phyloP scores from a whole-genome alignment of 2,113 vertebrate genomes.

The Sinosuthora webbiana region DNA sequence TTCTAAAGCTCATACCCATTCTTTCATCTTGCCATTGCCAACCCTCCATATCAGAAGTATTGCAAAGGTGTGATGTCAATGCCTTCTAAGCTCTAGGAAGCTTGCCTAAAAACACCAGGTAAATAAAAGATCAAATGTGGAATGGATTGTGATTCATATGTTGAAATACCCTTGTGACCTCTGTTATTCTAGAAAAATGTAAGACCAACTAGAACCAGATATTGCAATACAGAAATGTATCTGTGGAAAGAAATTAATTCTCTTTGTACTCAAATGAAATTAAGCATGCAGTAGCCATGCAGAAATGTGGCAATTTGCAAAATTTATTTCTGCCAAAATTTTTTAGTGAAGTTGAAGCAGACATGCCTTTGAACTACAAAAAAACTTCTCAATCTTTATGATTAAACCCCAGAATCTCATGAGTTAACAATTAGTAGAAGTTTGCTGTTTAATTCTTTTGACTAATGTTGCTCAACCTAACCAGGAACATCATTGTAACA shows the following conservation, averaged over 20 bases:
- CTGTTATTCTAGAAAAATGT: background rate
- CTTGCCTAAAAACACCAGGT: background rate
- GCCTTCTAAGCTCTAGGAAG: background rate
- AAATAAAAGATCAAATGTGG: background rate
- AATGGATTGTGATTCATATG: background rate
- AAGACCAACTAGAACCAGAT: background rate
- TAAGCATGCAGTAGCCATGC: background rate
- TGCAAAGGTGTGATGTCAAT: background rate
- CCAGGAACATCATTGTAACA: background rate
- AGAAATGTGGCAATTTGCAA: background rate
- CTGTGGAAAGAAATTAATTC: background rate
- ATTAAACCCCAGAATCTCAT: background rate
- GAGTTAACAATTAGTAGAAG: background rate
- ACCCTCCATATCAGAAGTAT: background rate
- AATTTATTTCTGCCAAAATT: background rate
- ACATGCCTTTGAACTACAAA: background rate
- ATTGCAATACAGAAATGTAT: background rate
- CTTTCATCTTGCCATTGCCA: background rate
- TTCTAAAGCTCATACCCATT: background rate
- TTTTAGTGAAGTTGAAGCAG: background rate
- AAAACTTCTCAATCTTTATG: background rate
- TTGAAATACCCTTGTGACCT: background rate
- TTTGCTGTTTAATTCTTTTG: background rate
- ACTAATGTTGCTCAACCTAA: background rate
- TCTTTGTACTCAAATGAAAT: background rate